Percentiles rank a stretch among this genome's conserved stretches.
Conservation (phyloP, 2,888 invertebrate species). For the Ypsolopha scabrella region DNA sequence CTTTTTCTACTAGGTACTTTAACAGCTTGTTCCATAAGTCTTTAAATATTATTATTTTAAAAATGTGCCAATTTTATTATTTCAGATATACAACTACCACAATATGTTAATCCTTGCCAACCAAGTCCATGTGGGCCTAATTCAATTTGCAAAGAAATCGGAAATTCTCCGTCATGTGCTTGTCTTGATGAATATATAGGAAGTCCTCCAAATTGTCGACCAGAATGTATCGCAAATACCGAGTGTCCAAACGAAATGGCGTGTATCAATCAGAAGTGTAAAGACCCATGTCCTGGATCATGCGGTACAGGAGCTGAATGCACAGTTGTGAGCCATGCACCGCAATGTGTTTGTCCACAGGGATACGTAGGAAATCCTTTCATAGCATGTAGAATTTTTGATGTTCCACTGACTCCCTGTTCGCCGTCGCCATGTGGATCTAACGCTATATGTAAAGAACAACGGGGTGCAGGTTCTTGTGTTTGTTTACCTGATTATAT, state of each 20-base stretch:
- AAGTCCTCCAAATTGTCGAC: conserved; percentile 78
- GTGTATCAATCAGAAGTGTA: conserved; percentile 80
- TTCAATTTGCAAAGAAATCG: conserved; percentile 71
- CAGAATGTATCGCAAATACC: conserved; percentile 81
- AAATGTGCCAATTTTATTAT: neutral
- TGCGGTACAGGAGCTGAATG: conserved; percentile 81
- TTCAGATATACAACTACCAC: conserved; percentile 14
- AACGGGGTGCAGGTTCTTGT: conserved; percentile 76
- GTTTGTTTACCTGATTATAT: conserved; percentile 76
- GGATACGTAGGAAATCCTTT: conserved; percentile 76
- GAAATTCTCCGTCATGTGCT: conserved; percentile 77
- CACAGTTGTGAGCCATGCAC: conserved; percentile 78
- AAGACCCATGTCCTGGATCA: conserved; percentile 79
- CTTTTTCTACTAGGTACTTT: too few species aligned
- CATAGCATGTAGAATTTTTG: conserved; percentile 58
- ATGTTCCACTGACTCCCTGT: conserved; percentile 71
- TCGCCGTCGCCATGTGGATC: conserved; percentile 79
- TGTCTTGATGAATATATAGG: conserved; percentile 78
- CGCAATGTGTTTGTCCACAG: conserved; percentile 78
- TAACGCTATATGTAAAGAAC: conserved; percentile 78
- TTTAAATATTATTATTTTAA: conserved; percentile 1
- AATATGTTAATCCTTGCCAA: conserved; percentile 70
- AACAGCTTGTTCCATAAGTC: neutral
- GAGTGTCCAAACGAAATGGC: conserved; percentile 78
- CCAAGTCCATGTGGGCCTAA: conserved; percentile 84